Conservation (phyloP, 2,888 invertebrate genomes). For the Ceriagrion tenellum region DNA sequence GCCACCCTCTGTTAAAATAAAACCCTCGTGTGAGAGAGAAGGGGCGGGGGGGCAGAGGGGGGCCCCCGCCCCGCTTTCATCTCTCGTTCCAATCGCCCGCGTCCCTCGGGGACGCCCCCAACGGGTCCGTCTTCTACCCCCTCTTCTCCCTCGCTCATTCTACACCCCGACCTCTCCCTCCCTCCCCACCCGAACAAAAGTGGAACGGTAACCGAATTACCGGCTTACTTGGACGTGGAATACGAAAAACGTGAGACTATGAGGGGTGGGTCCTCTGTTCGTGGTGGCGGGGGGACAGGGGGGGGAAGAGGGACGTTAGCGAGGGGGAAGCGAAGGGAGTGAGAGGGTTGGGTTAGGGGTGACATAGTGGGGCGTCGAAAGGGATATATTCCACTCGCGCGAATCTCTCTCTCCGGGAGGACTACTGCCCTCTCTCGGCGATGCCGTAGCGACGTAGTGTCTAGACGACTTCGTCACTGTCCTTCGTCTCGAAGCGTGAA, state of each 20-base stretch:
- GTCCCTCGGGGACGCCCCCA: neutral
- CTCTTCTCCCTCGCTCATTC: no score
- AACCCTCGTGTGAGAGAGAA: neutral
- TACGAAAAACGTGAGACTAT: conserved; percentile 49
- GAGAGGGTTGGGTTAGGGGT: no score
- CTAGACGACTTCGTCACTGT: no score
- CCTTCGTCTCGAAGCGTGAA: no score
- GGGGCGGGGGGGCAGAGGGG: neutral
- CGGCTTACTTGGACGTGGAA: conserved; percentile 59
- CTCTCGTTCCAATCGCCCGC: neutral
- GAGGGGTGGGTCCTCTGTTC: neutral
- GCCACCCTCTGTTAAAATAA: neutral
- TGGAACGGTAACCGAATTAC: conserved; percentile 59
- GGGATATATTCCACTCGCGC: no score
- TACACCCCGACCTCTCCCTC: neutral
- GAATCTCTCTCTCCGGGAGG: no score
- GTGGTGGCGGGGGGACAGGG: neutral
- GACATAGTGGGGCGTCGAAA: no score
- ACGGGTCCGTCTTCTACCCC: neutral
- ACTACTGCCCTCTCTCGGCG: no score
- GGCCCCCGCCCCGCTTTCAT: neutral
- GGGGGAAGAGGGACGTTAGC: neutral
- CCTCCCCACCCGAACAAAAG: conserved; percentile 46
- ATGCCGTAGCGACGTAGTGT: no score
- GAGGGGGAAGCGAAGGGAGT: no score